Base-by-base conservation (phyloP, 2,888 invertebrate species). In the Metopia argyrocephala region DNA sequence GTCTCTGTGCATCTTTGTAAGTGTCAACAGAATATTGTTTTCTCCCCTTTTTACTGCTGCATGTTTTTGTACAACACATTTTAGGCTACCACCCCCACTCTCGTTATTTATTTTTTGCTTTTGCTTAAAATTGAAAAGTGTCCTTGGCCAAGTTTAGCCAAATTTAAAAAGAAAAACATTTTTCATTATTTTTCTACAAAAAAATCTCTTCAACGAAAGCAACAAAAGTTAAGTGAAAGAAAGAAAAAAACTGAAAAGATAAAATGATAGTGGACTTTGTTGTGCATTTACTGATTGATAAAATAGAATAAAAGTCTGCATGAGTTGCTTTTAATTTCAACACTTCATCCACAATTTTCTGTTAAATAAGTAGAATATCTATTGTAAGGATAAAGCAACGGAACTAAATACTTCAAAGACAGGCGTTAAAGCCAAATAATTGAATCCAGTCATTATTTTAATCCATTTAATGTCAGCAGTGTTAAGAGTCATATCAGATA, bases 221-320 rank as follows among this genome's bases (percentile, higher is more conserved):
- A 12, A 27, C n/a, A n/a, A n/a, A n/a, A n/a, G n/a, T n/a, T n/a
- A 56, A 15, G 15, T 31, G 5, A 9, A 38, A 38, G 3, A 64
- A n/a, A 21, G 1, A 45, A 46, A 68, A 76, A 54, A 23, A 52
- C 54, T 54, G 25, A 70, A 65, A 31, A 69, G 25, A 64, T 64
- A 56, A n/a, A n/a, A n/a, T n/a, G 25, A 27, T 50, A 54, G 64
- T 61, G 9, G 38, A 66, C 75, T 68, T 66, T 38, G 38, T 15
- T 38, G 4, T 15, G 15, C 38, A 66, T 56, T 54, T 61, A 48
- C 28, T 50, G 66, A 75, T 66, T 79, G 54, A 6, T 23, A 66
- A 75, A 75, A 75, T 75, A 70, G 61, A 79, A 79, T 75, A 66
- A 75, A 79, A 79, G 59, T 75, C 56, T 48, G 75, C 66, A 25